Base-by-base conservation (phyloP, 2,797 vertebrate species). In the Octomys mimax region DNA sequence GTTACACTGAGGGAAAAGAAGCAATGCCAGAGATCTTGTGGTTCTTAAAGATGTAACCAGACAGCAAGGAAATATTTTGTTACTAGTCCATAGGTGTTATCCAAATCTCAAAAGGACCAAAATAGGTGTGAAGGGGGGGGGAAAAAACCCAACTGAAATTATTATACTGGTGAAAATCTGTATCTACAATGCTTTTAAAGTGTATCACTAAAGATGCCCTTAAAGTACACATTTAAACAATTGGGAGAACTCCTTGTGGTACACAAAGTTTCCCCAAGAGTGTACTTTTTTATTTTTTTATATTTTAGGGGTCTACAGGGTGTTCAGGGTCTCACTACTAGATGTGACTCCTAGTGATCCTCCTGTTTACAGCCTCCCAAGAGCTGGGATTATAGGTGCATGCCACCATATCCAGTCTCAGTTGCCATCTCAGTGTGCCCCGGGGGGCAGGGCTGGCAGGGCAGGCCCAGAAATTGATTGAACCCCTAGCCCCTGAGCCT, bases 51-150 rank as follows among this genome's bases (percentile, higher is more conserved):
- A 79, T 75, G 10, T 81, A 75, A 89, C 54, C 73, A 78, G 54
- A 64, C 94, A 94, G 86, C 22, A 88, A 33, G 52, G 62, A 91
- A n/a, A 31, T 83, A 89, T 75, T 95, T 79, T 92, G 57, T 86
- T 89, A 86, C 36, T 89, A 68, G 52, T 54, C 87, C 73, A 83
- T 80, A 64, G 83, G 71, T 18, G 6, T 84, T 82, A 22, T 83
- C 46, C 77, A 80, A 14, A 9, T 96, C 36, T 75, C 79, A 89
- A 88, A 88, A 61, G 61, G 70, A 88, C 49, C 22, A 71, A 92
- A 46, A 70, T 31, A 89, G 18, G 26, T 13, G 4, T 42, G 42
- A 42, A 42, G 5, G 42, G 68, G 70, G 80, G 42, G 75, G 77
- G 52, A 78, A 62, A 2, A 78, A 70, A 75, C 42, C 24, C 36